Base-by-base conservation (phyloP, 2,797 vertebrate species). In the Threskiornis aethiopicus region DNA sequence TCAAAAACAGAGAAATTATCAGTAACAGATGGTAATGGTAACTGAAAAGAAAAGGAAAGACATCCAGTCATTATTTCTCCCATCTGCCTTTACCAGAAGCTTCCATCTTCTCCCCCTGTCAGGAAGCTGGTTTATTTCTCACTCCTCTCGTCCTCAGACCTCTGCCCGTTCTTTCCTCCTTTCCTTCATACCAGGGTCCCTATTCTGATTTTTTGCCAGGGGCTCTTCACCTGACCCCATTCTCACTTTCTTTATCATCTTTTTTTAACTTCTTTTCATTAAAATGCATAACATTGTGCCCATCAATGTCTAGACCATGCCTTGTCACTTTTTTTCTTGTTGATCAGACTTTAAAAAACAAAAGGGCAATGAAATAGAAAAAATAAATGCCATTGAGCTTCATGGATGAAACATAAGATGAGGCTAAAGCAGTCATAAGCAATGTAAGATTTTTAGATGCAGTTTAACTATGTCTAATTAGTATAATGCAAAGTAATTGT, bases 1-100 rank as follows among this genome's bases (percentile, higher is more conserved):
- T 85, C 88, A 92, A 97, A 97, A 96, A 52, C 67, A 87, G 52
- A 67, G 79, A 87, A 87, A 84, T 97, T 90, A 96, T 93, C 94
- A 93, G 76, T 71, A 92, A 92, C 92, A 96, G 93, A 97, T 92
- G 95, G 81, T 73, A 75, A 89, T 41, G 61, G 70, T 33, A 87
- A 89, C 59, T 44, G 49, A 61, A 93, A 85, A 82, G 49, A 72
- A 72, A 83, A 67, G 58, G 54, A 86, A 91, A 92, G 71, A 80
- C 14, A 71, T 67, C 66, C 65, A 85, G 52, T 64, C 69, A 71
- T 89, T 83, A 61, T 85, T 92, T 89, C 28, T 37, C n/a, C 47
- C 37, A 39, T 73, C 55, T 89, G 84, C 89, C 44, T 89, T 59
- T 82, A 42, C 46, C 59, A 84, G 51, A 83, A 82, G 33, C 12